Percentiles rank a stretch among this genome's conserved stretches.
Conservation (phyloP, 2,797 vertebrate genomes). For the Helicolenus hilgendorfi region DNA sequence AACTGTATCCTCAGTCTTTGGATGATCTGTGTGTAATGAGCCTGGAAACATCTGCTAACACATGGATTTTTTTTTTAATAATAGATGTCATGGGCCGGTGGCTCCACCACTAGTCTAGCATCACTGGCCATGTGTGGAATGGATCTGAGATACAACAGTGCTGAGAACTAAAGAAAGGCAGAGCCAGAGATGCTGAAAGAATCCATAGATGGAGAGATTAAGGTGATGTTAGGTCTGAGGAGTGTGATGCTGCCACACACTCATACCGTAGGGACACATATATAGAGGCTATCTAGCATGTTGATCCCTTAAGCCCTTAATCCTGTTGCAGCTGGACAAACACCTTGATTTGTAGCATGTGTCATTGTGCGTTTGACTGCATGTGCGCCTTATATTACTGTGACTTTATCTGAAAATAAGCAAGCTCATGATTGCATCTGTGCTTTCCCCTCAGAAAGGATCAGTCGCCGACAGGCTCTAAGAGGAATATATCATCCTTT, state of each 20-base stretch:
- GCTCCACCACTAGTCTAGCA: conserved; percentile 11
- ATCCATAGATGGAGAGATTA: neutral
- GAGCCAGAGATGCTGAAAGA: neutral
- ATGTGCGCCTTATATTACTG: neutral
- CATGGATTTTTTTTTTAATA: conserved; percentile 65
- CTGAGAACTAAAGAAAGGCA: conserved; percentile 22
- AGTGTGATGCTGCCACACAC: conserved; percentile 7
- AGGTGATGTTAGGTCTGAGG: neutral
- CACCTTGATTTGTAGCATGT: conserved; percentile 23
- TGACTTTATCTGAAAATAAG: conserved; percentile 45
- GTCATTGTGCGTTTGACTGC: conserved; percentile 29
- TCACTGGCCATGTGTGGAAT: conserved; percentile 41
- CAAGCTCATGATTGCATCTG: conserved; percentile 52
- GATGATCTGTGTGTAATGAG: conserved; percentile 60
- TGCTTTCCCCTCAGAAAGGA: conserved; percentile 23
- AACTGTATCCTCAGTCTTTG: conserved; percentile 33
- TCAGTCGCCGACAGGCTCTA: conserved; percentile 15
- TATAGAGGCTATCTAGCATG: conserved; percentile 9
- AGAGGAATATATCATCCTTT: conserved; percentile 30
- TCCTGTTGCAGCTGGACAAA: conserved; percentile 17
- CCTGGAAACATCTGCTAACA: conserved; percentile 61
- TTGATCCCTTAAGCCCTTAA: conserved; percentile 51
- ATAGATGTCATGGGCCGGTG: conserved; percentile 65
- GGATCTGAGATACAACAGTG: conserved; percentile 30
- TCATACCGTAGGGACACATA: neutral